These are phyloP conservation scores for Rhabdornis inornatus DNA, from an alignment of 2,113 vertebrate species.

Conservation along the genomic window DNA sequence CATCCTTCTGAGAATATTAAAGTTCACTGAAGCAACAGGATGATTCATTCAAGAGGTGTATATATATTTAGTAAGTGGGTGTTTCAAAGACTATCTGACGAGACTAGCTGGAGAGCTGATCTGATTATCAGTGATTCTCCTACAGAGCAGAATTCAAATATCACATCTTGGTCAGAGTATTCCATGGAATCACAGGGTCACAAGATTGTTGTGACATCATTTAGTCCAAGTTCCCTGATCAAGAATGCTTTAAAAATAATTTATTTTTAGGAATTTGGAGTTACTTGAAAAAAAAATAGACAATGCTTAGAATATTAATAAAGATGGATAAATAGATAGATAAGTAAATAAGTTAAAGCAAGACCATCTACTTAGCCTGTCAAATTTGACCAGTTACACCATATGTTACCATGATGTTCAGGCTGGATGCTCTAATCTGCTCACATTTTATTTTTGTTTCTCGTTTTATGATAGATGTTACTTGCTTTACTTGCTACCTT, in stretches of 20 bases:
- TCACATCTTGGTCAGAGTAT: background rate
- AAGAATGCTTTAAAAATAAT: background rate
- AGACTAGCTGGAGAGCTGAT: background rate
- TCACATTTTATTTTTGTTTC: background rate
- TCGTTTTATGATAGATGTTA: background rate
- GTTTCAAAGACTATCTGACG: background rate
- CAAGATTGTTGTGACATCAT: background rate
- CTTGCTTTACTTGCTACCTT: background rate
- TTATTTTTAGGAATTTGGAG: background rate
- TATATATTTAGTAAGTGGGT: background rate
- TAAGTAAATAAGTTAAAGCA: background rate
- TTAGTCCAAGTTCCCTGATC: background rate
- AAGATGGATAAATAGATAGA: background rate
- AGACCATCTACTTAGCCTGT: background rate
- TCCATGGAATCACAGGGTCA: background rate
- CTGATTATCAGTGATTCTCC: background rate
- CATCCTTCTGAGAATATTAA: background rate
- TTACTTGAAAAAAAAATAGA: background rate
- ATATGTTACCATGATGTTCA: rapidly evolving
- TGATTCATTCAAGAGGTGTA: background rate
- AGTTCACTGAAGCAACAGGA: background rate
- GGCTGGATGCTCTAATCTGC: background rate
- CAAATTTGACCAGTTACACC: background rate
- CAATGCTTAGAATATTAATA: background rate
- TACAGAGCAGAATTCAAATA: background rate